Conservation (phyloP, 2,888 invertebrate species). For the Drosophila histrio region DNA sequence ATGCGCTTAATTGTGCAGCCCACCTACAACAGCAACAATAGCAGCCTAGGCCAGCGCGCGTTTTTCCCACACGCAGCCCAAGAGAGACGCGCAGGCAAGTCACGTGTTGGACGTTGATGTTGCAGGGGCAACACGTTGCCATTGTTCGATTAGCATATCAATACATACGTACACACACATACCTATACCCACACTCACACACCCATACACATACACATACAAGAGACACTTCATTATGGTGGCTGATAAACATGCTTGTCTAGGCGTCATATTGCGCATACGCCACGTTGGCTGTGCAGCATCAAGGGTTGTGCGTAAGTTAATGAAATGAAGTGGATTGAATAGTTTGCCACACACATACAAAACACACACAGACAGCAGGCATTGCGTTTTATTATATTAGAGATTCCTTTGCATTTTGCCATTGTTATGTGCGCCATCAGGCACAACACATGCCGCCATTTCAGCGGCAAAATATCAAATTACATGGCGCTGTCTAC, state of each 20-base stretch:
- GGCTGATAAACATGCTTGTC: slow-evolving; percentile 58
- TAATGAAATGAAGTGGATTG: slow-evolving; percentile 78
- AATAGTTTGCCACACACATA: slow-evolving; percentile 59
- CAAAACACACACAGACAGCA: slow-evolving; percentile 4
- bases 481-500: slow-evolving; percentile 59
- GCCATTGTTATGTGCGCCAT: slow-evolving; percentile 55
- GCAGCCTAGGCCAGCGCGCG: slow-evolving; percentile 31
- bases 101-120: slow-evolving; percentile 57
- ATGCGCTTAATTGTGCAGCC: slow-evolving; percentile 78
- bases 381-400: slow-evolving; percentile 74
- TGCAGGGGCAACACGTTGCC: slow-evolving; percentile 56
- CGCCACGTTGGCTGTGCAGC: slow-evolving; percentile 58
- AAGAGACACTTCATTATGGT: slow-evolving; percentile 75
- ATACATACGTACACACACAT: slow-evolving; percentile 53
- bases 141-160: slow-evolving; percentile 79
- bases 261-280: slow-evolving; percentile 60
- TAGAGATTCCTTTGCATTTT: slow-evolving; percentile 50
- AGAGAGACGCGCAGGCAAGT: slow-evolving; percentile 20
- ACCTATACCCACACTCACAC: slow-evolving; percentile 9
- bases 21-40: slow-evolving; percentile 39
- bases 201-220: slow-evolving; percentile 9
- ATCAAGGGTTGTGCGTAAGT: slow-evolving; percentile 65
- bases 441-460: slow-evolving; percentile 68
- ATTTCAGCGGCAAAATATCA: slow-evolving; percentile 68
- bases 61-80: slow-evolving; percentile 53